Evolutionary conservation across 2,888 invertebrate genomes (phyloP).

Genomic region (Ceramica pisi): DNA sequence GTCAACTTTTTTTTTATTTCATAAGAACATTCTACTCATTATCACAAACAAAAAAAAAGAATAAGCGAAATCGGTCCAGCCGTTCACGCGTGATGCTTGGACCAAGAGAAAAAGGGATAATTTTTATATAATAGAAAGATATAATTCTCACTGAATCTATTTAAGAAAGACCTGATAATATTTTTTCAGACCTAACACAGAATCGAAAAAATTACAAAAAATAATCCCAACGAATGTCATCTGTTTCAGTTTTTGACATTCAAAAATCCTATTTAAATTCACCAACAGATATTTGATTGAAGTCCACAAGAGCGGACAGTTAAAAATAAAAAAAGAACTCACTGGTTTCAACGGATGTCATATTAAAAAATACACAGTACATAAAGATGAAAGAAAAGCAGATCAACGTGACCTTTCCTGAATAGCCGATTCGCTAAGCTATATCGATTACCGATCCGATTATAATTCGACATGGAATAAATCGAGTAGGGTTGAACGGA

Average conservation of each 20-base stretch:
- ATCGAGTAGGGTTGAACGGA: conserved; percentile 59
- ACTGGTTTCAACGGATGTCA: conserved; percentile 24
- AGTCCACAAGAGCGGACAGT: conserved; percentile 13
- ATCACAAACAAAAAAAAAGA: too few relatives aligned
- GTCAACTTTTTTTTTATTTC: too few relatives aligned
- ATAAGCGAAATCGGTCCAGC: too few relatives aligned
- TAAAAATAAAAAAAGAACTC: conserved; percentile 14
- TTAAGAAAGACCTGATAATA: not conserved
- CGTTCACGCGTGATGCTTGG: too few relatives aligned
- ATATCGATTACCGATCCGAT: conserved; percentile 58
- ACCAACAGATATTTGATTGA: conserved; percentile 26
- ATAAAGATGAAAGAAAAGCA: conserved; percentile 56
- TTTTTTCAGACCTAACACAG: not conserved
- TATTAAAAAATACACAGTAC: conserved; percentile 42
- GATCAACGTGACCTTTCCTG: conserved; percentile 50
- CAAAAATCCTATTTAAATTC: conserved; percentile 36
- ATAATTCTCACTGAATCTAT: too few relatives aligned
- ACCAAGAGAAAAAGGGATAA: too few relatives aligned
- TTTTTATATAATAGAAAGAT: too few relatives aligned
- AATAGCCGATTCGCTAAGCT: conserved; percentile 44
- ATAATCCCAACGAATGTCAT: not conserved
- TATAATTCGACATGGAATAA: conserved; percentile 58
- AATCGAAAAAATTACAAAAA: conserved; percentile 27
- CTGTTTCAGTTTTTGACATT: conserved; percentile 22
- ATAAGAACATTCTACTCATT: too few relatives aligned